Evolutionary conservation across 1,140 invertebrate genomes (phyloP), one percentile per base, ranked within the genome.

Genomic region (Portunus trituberculatus): DNA sequence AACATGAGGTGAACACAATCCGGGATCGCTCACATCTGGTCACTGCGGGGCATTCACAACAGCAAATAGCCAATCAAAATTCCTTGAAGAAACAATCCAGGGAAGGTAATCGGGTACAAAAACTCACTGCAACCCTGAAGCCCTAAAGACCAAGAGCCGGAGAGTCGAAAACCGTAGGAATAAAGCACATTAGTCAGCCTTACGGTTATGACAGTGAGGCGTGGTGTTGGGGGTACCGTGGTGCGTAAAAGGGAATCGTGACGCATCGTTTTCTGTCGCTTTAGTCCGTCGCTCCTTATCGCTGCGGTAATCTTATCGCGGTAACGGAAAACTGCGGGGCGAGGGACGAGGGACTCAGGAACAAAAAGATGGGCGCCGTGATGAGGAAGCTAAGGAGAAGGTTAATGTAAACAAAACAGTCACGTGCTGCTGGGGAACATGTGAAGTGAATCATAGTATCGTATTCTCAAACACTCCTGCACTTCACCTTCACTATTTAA

Each of bases 251-350:
- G 83, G 89, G 48, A 48, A 90, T 95, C 94, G 87, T 95, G 94
- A 95, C 94, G 92, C 94, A 95, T 92, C 94, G 86, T 67, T 95
- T 92, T 94, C 89, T 84, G 82, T 95, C 90, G 90, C 94, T 95
- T 87, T 91, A 83, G 82, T 92, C 39, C 39, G 94, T 87, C 90
- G 59, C 59, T 67, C 94, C 82, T 87, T 95, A 95, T 92, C 90
- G 86, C 90, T n/a, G 7, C 48, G 32, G 94, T 95, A 83, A 95
- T 95, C 94, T 95, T 95, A 95, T 95, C 94, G 92, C 48, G 90
- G 86, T 95, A 95, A 92, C 90, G 94, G 94, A 95, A 95, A 95
- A 86, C 45, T 86, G 82, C 52, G 6, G 67, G 90, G 46, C 76
- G 91, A 31, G 90, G 82, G 90, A 67, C 76, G 91, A 31, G 90